Conservation (phyloP, 1,140 invertebrate genomes). For the Drosophila navojoa region DNA sequence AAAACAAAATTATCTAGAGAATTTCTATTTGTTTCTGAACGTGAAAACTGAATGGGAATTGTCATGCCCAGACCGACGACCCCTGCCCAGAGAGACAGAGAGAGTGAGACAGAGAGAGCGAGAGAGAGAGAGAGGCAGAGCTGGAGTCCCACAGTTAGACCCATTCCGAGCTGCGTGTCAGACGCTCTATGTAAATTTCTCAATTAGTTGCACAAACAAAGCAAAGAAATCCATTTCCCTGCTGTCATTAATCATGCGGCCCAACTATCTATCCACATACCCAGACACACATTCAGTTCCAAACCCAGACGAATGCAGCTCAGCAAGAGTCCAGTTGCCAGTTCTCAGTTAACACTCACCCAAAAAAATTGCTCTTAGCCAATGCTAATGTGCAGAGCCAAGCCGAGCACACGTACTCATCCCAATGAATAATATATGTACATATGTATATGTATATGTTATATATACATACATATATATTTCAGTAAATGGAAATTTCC, state of each 20-base stretch:
- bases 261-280: constrained; percentile 33
- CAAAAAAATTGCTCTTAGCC: constrained; percentile 15
- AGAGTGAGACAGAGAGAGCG: background rate
- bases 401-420: constrained; percentile 17
- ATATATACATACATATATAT: too few species aligned
- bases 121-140: background rate
- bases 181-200: constrained; percentile 52
- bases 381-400: constrained; percentile 22
- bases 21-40: constrained; percentile 20
- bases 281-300: background rate
- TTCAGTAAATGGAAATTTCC: constrained; percentile 1
- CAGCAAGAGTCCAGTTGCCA: constrained; percentile 52
- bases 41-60: constrained; percentile 22
- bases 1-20: constrained; percentile 56
- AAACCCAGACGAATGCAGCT: constrained; percentile 22
- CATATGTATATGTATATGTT: too few species aligned
- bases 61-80: constrained; percentile 3
- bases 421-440: too few species aligned
- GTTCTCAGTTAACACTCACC: constrained; percentile 12
- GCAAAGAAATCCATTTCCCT: constrained; percentile 48
- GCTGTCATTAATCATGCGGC: constrained; percentile 53
- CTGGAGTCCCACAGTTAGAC: background rate
- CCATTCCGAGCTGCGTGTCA: constrained; percentile 1
- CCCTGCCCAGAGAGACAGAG: background rate
- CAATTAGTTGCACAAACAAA: constrained; percentile 59